Evolutionary conservation across 2,113 vertebrate species (phyloP).

Genomic region (Cephalophus harveyi): DNA sequence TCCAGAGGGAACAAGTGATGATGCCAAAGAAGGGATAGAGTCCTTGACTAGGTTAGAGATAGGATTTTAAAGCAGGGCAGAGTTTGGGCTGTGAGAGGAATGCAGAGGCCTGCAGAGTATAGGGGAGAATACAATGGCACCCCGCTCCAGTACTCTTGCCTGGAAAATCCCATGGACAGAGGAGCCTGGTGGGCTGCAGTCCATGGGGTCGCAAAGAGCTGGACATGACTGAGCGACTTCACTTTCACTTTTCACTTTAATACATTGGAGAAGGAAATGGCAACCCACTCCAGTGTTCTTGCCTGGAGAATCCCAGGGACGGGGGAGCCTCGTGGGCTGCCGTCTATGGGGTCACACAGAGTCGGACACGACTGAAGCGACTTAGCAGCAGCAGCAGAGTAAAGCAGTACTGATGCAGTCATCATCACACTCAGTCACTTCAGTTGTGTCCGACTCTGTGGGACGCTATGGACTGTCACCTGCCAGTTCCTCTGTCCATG

Average conservation of each 20-base stretch:
- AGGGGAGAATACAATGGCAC: too few species aligned
- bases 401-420: background rate
- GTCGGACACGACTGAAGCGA: accelerated
- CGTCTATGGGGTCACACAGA: too few species aligned
- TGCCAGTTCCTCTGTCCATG: background rate
- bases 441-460: background rate
- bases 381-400: background rate
- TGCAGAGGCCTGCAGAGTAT: background rate
- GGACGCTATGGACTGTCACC: background rate
- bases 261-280: too few species aligned
- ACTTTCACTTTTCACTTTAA: too few species aligned
- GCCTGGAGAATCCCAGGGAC: too few species aligned
- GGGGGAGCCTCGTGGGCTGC: too few species aligned
- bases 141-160: too few species aligned
- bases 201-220: too few species aligned
- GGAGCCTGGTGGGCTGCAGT: too few species aligned
- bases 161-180: too few species aligned
- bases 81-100: background rate
- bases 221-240: accelerated
- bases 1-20: background rate
- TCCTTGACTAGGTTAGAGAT: background rate
- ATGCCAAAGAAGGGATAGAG: background rate
- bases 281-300: too few species aligned
- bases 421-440: background rate
- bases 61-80: background rate